These are phyloP conservation scores for Channa striata DNA, from an alignment of 2,797 vertebrate species.

Conservation along the genomic window DNA sequence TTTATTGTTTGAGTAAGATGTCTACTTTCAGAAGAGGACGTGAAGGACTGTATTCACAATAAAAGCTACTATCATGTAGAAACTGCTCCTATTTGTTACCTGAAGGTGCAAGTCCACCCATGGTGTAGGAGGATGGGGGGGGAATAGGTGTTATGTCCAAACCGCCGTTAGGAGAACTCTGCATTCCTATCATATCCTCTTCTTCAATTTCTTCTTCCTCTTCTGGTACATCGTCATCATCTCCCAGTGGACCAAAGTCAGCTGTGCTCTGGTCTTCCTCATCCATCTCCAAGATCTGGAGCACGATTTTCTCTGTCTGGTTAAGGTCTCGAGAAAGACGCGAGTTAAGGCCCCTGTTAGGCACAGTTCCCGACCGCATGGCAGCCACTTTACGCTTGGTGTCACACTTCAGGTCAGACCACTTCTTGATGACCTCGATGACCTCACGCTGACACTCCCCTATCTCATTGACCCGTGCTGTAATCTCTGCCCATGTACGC, in stretches of 20 bases:
- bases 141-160: constrained; percentile 62
- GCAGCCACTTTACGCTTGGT: constrained; percentile 85
- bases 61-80: background rate
- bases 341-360: constrained; percentile 71
- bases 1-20: background rate
- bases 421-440: constrained; percentile 87
- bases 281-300: constrained; percentile 84
- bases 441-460: constrained; percentile 86
- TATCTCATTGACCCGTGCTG: constrained; percentile 84
- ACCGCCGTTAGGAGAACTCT: constrained; percentile 78
- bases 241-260: constrained; percentile 66
- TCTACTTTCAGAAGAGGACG: background rate
- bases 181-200: constrained; percentile 78
- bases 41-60: background rate
- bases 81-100: constrained; percentile 31
- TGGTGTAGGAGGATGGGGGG: constrained; percentile 55
- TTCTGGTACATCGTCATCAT: constrained; percentile 77
- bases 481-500: constrained; percentile 85
- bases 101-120: constrained; percentile 36
- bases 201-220: constrained; percentile 82
- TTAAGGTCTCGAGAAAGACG: constrained; percentile 80
- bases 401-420: constrained; percentile 87
- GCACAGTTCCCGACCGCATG: constrained; percentile 74
- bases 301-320: constrained; percentile 83
- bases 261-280: constrained; percentile 62